Evolutionary conservation across 2,113 vertebrate species (phyloP).

Genomic region (Anguilla japonica): DNA sequence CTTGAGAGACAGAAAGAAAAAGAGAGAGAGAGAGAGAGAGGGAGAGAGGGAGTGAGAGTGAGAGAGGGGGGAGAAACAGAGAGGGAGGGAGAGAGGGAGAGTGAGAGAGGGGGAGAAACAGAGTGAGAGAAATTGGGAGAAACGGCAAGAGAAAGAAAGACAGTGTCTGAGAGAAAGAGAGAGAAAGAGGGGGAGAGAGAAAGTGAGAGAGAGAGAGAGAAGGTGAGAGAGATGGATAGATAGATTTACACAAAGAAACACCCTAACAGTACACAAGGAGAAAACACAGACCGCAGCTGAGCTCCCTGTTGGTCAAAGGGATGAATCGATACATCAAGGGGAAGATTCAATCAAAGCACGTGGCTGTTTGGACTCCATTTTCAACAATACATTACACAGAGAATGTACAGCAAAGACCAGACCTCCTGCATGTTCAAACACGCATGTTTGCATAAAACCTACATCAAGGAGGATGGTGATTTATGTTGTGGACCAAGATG

Average conservation of each 20-base stretch:
- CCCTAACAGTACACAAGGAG: slow-evolving; percentile 46
- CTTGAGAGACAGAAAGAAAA: slow-evolving; percentile 25
- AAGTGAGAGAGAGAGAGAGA: no score
- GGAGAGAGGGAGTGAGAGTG: no score
- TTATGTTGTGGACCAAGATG: background rate
- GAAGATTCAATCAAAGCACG: background rate
- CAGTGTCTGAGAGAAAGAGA: slow-evolving; percentile 58
- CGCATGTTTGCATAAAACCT: background rate
- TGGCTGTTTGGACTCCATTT: background rate
- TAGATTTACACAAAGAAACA: slow-evolving; percentile 64
- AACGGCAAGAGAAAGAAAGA: no score
- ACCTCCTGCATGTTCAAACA: background rate
- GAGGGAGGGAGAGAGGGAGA: background rate
- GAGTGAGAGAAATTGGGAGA: background rate
- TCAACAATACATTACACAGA: background rate
- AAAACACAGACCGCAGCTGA: slow-evolving; percentile 43
- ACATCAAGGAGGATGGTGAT: background rate
- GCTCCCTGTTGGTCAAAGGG: slow-evolving; percentile 70
- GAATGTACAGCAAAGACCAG: background rate
- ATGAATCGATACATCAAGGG: slow-evolving; percentile 58
- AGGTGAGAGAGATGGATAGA: slow-evolving; percentile 68
- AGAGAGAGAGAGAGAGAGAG: background rate
- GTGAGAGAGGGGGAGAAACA: background rate
- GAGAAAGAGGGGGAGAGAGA: slow-evolving; percentile 43
- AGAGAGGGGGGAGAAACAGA: background rate